Base-by-base conservation (phyloP, 2,113 vertebrate genomes). In the Megatriorchis doriae region DNA sequence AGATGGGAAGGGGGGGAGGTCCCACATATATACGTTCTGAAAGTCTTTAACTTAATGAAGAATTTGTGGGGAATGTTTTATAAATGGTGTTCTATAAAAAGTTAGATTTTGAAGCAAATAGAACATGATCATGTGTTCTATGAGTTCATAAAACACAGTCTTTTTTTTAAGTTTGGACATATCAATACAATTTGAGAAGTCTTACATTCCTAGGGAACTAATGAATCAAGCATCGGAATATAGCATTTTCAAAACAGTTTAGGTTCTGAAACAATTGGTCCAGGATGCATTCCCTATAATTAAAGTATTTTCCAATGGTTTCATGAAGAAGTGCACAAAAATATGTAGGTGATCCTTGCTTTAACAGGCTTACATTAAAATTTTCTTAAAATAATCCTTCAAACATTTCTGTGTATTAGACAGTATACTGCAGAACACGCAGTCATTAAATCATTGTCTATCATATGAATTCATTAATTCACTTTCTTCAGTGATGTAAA, bases 381-480 rank as follows among this genome's bases (percentile, higher is more conserved):
- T 67, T 63, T 42, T 58, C 74, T 82, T 56, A 38, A 96, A 95
- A 67, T 71, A 72, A 93, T 89, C 66, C 81, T 79, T 61, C 74
- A 81, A 48, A 61, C 32, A 70, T 83, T 94, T 88, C 72, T 68
- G 61, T 67, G 53, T 68, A 31, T 74, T 34, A 93, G 36, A 40
- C 77, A 73, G 55, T 32, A 38, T 29, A 58, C 52, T 62, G 53
- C 59, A 59, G 48, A 80, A 77, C 72, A 38, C 7, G 11, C 22
- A 88, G 79, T 40, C 84, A 77, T 94, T 92, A 93, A 97, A 89
- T 38, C 22, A 25, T 75, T 95, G 74, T 84, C 56, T 93, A 83
- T 88, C 94, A 62, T 70, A 82, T 29, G 74, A 96, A 96, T 94
- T 94, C 82, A 75, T 96, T 96, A 97, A 96, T 95, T 81, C 2